Evolutionary conservation across 2,797 vertebrate species (phyloP), one percentile per base, ranked within the genome.

Genomic region (Fistularia tabacaria): DNA sequence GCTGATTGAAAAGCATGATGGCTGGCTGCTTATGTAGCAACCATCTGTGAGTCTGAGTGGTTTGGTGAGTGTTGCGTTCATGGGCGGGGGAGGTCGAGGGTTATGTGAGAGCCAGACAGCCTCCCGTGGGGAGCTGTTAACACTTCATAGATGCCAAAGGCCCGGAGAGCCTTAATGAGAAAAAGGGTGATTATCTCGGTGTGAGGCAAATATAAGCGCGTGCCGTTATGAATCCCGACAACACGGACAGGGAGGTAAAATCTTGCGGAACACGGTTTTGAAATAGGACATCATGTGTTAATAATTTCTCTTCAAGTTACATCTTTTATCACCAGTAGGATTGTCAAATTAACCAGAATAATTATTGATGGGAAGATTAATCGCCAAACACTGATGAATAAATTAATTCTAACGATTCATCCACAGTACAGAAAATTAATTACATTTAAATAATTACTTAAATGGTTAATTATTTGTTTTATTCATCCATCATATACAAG

Each of bases 71-170:
- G 83, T 85, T 81, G 78, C 51, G 25, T 69, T 67, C 6, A 66
- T 78, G 81, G 76, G 82, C 69, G 83, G 62, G 67, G 63, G 65
- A 79, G 74, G 80, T 79, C 66, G 77, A 74, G 83, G 83, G 85
- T 80, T 77, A 78, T 64, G 72, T 40, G 73, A 59, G 76, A 90
- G 87, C 87, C 75, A 87, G 84, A 87, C 83, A 55, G 57, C 11
- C 41, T 78, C 90, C 92, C 90, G 13, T 9, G 0, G 76, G 94
- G 95, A 90, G 87, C 90, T 87, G 85, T 95, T 92, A 90, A 91
- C 92, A 93, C 93, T 93, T 94, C 93, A 90, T 94, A 92, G 93
- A 93, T 84, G 92, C 92, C 89, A 92, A 90, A 90, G 85, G 77
- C 77, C 86, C 83, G n/a, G 67, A 77, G 80, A 73, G 58, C 74